Evolutionary conservation across 2,888 invertebrate genomes (phyloP).

Genomic region (Drosophila tanythrix): DNA sequence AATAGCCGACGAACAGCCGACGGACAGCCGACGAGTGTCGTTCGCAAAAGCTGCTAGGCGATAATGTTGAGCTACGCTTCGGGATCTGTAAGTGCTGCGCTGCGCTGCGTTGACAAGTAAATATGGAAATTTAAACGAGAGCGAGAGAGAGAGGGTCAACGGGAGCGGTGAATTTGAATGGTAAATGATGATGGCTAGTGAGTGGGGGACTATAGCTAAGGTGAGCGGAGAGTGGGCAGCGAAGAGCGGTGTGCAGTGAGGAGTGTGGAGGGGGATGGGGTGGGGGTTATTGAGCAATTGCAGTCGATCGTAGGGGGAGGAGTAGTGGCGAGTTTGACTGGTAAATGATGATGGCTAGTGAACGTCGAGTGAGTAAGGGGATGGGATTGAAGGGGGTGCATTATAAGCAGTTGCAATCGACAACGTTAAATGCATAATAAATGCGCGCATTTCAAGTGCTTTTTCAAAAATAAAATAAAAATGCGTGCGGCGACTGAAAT

Average conservation of each 20-base stretch:
- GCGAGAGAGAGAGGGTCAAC: conserved; percentile 18
- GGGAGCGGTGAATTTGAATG: conserved; percentile 22
- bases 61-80: conserved; percentile 57
- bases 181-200: conserved; percentile 29
- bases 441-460: conserved; percentile 63
- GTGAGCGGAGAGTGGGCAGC: not conserved
- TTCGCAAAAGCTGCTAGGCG: conserved; percentile 38
- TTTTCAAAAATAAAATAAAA: conserved; percentile 48
- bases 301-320: conserved; percentile 5
- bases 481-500: conserved; percentile 71
- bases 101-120: conserved; percentile 66
- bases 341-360: conserved; percentile 22
- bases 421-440: conserved; percentile 81
- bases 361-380: conserved; percentile 4
- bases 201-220: not conserved
- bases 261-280: not conserved
- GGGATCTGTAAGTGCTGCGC: conserved; percentile 57
- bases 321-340: conserved; percentile 17
- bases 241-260: not conserved
- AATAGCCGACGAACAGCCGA: not conserved
- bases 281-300: not conserved
- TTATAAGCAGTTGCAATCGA: conserved; percentile 48
- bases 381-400: not conserved
- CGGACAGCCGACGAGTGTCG: conserved; percentile 6
- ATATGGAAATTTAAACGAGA: conserved; percentile 67